Base-by-base conservation (phyloP, 2,797 vertebrate species). In the Tragelaphus oryx region DNA sequence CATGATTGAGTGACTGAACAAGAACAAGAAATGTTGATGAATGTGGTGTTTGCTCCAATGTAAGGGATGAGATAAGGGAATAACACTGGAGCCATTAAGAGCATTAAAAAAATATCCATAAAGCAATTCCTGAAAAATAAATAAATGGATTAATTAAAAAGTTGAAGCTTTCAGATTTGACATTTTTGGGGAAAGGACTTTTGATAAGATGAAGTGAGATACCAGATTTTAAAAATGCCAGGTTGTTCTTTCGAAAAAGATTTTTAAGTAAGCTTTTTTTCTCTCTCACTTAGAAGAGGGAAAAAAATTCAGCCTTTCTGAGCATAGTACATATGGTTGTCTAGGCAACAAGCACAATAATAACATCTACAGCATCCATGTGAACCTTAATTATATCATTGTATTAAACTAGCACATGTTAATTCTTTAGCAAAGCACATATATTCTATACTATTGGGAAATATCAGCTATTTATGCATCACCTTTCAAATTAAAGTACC, bases 341-440 rank as follows among this genome's bases (percentile, higher is more conserved):
- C 98, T 95, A 68, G 48, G 97, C 92, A 98, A 98, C 97, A 83
- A 94, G 44, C 57, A 93, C 92, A 97, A 96, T 94, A 94, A 96
- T 89, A 98, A 95, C 90, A 97, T 82, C 84, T 80, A 89, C 0
- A 1, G 85, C 93, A 97, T 97, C 92, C 82, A 82, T 68, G 91
- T 96, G 95, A 98, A 89, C 75, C 52, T 93, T 97, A 98, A 96
- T 97, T 98, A 95, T 83, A 94, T 71, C 18, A 81, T 75, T 89
- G 87, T 74, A 91, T 93, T 96, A 93, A 97, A 95, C 55, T 89
- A 76, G 37, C 37, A 95, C 30, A 92, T 37, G 87, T 13, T 96
- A 97, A 76, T 95, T 90, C n/a, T 95, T 96, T 83, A 92, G 26
- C 14, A 90, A 97, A 93, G 52, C 44, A 82, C 57, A 68, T 74